Conservation (phyloP, 2,113 vertebrate genomes). For the Protobothrops flavoviridis region DNA sequence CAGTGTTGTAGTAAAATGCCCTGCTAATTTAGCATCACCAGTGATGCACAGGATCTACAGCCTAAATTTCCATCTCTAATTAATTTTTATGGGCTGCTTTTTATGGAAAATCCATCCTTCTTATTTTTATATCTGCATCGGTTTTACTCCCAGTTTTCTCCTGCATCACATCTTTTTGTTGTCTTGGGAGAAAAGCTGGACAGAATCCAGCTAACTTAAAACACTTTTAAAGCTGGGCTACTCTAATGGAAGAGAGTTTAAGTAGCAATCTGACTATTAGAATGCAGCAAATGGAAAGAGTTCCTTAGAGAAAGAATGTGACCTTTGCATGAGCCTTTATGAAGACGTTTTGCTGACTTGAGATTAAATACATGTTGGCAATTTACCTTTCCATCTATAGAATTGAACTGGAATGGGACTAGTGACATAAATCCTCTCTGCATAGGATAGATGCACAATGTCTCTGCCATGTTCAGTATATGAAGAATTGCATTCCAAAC, state of each 20-base stretch:
- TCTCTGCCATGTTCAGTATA: neutral
- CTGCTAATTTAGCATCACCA: neutral
- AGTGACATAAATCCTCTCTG: neutral
- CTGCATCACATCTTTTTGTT: neutral
- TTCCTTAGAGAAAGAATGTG: neutral
- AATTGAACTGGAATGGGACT: neutral
- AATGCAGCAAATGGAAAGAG: neutral
- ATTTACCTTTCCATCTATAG: neutral
- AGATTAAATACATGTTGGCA: neutral
- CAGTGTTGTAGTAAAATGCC: neutral
- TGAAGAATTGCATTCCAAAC: neutral
- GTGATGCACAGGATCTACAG: neutral
- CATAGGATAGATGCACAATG: neutral
- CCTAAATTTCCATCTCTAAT: neutral
- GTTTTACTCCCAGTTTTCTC: neutral
- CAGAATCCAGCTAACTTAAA: neutral
- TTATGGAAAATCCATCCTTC: neutral
- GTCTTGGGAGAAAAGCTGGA: neutral
- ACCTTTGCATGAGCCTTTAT: neutral
- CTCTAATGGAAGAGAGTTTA: neutral
- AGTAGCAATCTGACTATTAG: neutral
- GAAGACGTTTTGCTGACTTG: neutral
- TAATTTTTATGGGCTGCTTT: neutral
- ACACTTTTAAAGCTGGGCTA: neutral
- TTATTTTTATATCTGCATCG: neutral